Conservation (phyloP, 2,888 invertebrate species). For the Fissipunctia ypsillon region DNA sequence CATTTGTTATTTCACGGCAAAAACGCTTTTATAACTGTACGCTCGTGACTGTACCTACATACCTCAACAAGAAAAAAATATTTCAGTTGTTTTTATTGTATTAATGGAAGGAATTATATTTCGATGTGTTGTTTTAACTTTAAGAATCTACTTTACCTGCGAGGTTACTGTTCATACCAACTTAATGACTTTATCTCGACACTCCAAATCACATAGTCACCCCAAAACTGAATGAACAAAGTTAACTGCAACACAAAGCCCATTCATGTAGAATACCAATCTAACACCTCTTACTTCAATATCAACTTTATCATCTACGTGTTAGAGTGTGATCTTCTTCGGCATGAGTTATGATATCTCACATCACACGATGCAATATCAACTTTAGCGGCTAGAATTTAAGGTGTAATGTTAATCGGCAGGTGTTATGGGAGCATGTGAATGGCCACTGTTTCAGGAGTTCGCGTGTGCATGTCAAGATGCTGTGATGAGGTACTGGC, state of each 20-base stretch:
- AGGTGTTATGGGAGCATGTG: constrained; percentile 15
- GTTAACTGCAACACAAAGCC: constrained; percentile 64
- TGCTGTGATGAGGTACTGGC: constrained; percentile 19
- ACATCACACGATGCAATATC: background rate
- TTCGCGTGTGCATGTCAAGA: constrained; percentile 60
- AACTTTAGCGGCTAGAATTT: background rate
- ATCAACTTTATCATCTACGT: background rate
- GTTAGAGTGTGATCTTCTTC: constrained; percentile 32
- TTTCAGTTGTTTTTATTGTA: no score
- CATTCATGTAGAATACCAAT: constrained; percentile 68
- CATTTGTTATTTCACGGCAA: no score
- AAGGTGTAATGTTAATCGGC: constrained; percentile 27
- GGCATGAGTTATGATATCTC: background rate
- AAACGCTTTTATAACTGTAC: no score
- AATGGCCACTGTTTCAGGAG: constrained; percentile 58
- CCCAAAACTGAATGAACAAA: constrained; percentile 68
- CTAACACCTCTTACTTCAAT: constrained; percentile 19
- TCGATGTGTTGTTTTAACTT: background rate
- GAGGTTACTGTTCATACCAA: background rate
- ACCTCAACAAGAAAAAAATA: no score
- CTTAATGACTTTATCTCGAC: constrained; percentile 23
- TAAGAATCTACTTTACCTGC: background rate
- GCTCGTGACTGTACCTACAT: no score
- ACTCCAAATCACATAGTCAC: constrained; percentile 39
- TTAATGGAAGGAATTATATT: background rate